Conservation (phyloP, 2,888 invertebrate genomes). For the Melitaea athalia region DNA sequence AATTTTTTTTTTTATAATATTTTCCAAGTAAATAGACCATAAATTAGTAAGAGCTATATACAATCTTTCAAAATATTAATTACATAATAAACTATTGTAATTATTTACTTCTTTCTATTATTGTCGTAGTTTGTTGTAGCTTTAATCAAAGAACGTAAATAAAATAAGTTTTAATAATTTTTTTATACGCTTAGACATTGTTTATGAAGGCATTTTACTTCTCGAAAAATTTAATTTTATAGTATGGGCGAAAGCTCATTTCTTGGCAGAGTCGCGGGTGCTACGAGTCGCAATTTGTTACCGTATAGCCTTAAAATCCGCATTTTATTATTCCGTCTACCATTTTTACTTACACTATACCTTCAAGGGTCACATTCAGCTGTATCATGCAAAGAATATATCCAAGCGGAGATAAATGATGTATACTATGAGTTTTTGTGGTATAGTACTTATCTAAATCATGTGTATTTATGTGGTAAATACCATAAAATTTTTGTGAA, state of each 20-base stretch:
- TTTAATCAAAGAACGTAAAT: too few relatives aligned
- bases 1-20: neutral
- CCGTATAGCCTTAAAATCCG: slow-evolving; percentile 76
- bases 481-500: too few relatives aligned
- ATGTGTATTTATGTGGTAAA: too few relatives aligned
- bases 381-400: slow-evolving; percentile 42
- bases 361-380: slow-evolving; percentile 56
- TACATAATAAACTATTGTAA: neutral
- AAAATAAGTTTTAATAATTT: neutral
- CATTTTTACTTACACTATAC: slow-evolving; percentile 68
- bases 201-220: neutral
- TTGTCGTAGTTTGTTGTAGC: too few relatives aligned
- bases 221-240: slow-evolving; percentile 37
- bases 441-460: too few relatives aligned
- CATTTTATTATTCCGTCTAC: slow-evolving; percentile 76
- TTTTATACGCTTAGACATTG: neutral
- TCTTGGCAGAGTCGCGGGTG: slow-evolving; percentile 61
- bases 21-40: too few relatives aligned
- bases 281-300: slow-evolving; percentile 74
- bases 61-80: neutral
- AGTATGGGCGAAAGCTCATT: slow-evolving; percentile 65
- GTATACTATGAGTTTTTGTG: neutral
- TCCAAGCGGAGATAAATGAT: neutral
- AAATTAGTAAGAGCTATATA: too few relatives aligned
- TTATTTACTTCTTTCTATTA: too few relatives aligned